Base-by-base conservation (phyloP, 1,140 invertebrate genomes). In the Heliconius himera region DNA sequence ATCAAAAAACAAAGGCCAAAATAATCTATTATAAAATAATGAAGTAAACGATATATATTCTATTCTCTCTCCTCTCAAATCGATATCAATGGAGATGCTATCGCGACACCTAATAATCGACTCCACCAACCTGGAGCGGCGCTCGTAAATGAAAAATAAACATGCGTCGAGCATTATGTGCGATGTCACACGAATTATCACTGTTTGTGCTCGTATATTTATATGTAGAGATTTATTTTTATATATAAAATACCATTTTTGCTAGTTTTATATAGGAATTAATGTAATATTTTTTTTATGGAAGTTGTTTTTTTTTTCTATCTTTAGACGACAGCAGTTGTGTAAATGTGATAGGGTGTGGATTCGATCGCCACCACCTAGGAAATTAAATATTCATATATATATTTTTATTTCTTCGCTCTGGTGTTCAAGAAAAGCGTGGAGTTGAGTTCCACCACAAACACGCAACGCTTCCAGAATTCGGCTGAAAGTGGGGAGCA, bases 131-230 rank as follows among this genome's bases (percentile, higher is more conserved):
- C 73, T 73, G 79, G 79, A 81, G 81, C 85, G 78, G 73, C 13
- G 60, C 82, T 90, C 87, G 87, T 92, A 94, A 94, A 94, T 94
- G 91, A 94, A 94, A 94, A 94, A 94, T 93, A 94, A 94, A 94
- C 92, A 94, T 85, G 88, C 88, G 87, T 88, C 74, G 85, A 89
- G 86, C 83, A 90, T 90, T 89, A 91, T 88, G 88, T 81, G 87
- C 83, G 84, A 88, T 87, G 85, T 88, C 84, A 90, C 84, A 89
- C 82, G 85, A 90, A 91, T 91, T 93, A 91, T 89, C 86, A 83
- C 84, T 88, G 89, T 90, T 91, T 92, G 87, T 74, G 73, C 70
- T n/a, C 18, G 20, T 41, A 72, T 72, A 66, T 66, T 29, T 66
- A 16, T 26, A 29, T 13, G 60, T 66, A 66, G 4, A 16, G 9